A percentile compares a stretch with the other conserved stretches of the same genome.
Conservation (phyloP, 2,797 vertebrate species). For the Cossypha caffra region DNA sequence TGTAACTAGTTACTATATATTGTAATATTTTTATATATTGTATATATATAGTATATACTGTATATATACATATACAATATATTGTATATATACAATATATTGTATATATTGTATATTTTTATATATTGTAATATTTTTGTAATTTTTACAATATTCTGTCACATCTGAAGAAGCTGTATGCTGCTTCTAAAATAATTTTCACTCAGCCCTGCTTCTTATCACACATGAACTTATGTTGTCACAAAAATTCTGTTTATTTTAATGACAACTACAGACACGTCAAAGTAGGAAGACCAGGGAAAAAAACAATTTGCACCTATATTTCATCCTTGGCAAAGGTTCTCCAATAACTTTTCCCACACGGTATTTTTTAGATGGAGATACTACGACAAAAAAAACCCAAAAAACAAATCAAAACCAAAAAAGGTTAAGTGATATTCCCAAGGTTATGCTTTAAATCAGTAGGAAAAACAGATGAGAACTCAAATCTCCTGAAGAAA, state of each 20-base stretch:
- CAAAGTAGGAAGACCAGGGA: not conserved
- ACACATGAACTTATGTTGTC: not conserved
- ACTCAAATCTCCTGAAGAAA: not conserved
- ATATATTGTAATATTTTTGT: no score
- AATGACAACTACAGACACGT: not conserved
- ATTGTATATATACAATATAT: no score
- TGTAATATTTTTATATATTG: no score
- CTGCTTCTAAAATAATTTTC: conserved; percentile 45
- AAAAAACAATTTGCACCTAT: not conserved
- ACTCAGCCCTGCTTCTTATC: not conserved
- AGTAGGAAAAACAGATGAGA: not conserved
- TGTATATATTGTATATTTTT: no score
- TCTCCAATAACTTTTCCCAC: not conserved
- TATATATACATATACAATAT: no score
- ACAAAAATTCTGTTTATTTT: not conserved
- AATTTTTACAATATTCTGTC: conserved; percentile 15
- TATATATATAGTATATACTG: no score
- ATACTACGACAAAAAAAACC: not conserved
- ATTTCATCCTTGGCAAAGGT: not conserved
- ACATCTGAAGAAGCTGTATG: not conserved
- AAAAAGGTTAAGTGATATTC: not conserved
- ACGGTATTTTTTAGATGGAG: not conserved
- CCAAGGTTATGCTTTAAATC: not conserved
- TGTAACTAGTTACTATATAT: no score
- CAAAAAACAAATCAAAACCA: not conserved